These are phyloP conservation scores for Xanthorhoe spadicearia DNA, from an alignment of 2,888 invertebrate species.

Conservation along the genomic window DNA sequence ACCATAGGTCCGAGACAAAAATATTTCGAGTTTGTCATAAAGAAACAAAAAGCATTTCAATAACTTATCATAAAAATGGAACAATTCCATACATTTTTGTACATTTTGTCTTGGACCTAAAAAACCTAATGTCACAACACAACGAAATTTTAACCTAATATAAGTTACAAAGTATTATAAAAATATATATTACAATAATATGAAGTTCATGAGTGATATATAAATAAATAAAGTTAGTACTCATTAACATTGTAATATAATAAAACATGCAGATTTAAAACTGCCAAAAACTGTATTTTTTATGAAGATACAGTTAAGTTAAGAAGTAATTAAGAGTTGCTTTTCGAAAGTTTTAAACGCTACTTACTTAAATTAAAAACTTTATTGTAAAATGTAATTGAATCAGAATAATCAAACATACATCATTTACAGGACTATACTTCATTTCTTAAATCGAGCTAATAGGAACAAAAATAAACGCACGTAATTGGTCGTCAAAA, in stretches of 20 bases:
- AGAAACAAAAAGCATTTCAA: slow-evolving; percentile 22
- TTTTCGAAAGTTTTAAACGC: no score
- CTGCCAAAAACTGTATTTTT: no score
- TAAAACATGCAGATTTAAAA: no score
- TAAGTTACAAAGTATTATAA: slow-evolving; percentile 12
- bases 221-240: neutral
- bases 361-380: no score
- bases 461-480: no score
- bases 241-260: neutral
- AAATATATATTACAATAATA: neutral
- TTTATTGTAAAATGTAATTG: no score
- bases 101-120: slow-evolving; percentile 34
- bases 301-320: no score
- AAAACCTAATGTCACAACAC: slow-evolving; percentile 29
- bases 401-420: no score
- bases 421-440: no score
- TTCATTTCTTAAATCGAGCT: no score
- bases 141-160: slow-evolving; percentile 19
- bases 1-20: slow-evolving; percentile 29
- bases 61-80: slow-evolving; percentile 17
- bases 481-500: no score
- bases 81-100: slow-evolving; percentile 12
- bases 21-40: slow-evolving; percentile 31
- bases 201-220: slow-evolving; percentile 7
- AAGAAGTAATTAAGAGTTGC: no score